Percentiles rank a stretch among this genome's conserved stretches.
phyloP scores from a whole-genome alignment of 2,888 invertebrate species.

The Nomada ruficornis region DNA sequence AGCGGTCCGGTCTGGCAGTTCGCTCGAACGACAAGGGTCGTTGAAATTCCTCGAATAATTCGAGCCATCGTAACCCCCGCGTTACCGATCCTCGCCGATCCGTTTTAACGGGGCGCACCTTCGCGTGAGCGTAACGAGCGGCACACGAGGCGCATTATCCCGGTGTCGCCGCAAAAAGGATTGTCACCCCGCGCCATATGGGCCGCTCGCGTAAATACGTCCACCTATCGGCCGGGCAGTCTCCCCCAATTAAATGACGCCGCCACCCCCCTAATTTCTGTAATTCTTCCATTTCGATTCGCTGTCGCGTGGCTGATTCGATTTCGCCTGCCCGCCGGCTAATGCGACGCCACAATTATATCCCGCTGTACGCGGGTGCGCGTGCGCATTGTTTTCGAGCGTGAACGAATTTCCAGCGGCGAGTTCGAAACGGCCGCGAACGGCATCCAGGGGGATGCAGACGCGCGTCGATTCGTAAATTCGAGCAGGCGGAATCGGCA shows the following conservation, averaged over 20 bases:
- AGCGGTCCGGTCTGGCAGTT: not conserved
- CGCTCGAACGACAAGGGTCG: not conserved
- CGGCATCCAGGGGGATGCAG: not conserved
- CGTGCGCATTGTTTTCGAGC: slow-evolving; percentile 28
- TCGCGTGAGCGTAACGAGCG: too few relatives aligned
- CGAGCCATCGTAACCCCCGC: too few relatives aligned
- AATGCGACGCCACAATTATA: slow-evolving; percentile 52
- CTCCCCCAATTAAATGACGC: slow-evolving; percentile 77
- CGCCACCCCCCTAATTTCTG: slow-evolving; percentile 78
- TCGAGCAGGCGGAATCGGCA: not conserved
- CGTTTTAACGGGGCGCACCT: too few relatives aligned
- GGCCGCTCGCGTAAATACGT: not conserved
- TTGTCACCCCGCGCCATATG: slow-evolving; percentile 49
- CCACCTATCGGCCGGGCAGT: slow-evolving; percentile 1
- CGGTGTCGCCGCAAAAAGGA: slow-evolving; percentile 21
- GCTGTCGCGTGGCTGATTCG: slow-evolving; percentile 74
- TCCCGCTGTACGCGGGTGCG: not conserved
- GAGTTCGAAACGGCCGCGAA: slow-evolving; percentile 8
- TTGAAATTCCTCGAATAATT: not conserved
- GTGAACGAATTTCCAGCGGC: slow-evolving; percentile 2
- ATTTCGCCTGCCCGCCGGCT: slow-evolving; percentile 62
- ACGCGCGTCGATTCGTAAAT: slow-evolving; percentile 1
- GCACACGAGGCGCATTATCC: not conserved
- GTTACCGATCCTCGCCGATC: too few relatives aligned
- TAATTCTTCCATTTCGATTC: slow-evolving; percentile 74